phyloP scores from a whole-genome alignment of 2,888 invertebrate genomes.

The Mycalesis mineus region DNA sequence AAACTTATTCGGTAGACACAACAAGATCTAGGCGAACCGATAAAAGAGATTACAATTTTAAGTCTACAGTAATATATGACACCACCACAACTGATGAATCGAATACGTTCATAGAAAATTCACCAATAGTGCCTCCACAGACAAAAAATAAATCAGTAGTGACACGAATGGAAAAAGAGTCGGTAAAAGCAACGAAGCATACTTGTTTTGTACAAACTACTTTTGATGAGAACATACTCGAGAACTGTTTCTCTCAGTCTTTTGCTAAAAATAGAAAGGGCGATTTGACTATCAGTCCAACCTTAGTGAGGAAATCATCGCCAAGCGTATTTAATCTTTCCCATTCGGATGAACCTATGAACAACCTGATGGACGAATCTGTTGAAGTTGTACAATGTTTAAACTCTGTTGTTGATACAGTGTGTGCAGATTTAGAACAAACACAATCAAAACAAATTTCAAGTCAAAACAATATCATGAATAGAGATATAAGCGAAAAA shows the following conservation, averaged over 20 bases:
- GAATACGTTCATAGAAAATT: conserved; percentile 44
- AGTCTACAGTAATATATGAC: conserved; percentile 27
- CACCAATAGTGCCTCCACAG: conserved; percentile 33
- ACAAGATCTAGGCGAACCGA: background rate
- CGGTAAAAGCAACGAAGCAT: background rate
- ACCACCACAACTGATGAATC: conserved; percentile 53
- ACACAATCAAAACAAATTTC: conserved; percentile 35
- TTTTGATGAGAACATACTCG: conserved; percentile 39
- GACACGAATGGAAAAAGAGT: background rate
- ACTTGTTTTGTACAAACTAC: background rate
- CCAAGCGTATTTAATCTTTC: conserved; percentile 43
- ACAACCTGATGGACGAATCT: too few species aligned
- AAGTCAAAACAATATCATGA: conserved; percentile 2
- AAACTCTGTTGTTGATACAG: conserved; percentile 51
- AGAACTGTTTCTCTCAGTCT: conserved; percentile 56
- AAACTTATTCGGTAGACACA: background rate
- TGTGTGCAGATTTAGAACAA: conserved; percentile 47
- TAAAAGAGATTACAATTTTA: conserved; percentile 3
- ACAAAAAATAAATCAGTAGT: conserved; percentile 6
- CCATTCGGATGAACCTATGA: conserved; percentile 28
- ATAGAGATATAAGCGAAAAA: conserved; percentile 3
- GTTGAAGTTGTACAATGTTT: conserved; percentile 51
- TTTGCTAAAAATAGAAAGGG: conserved; percentile 38
- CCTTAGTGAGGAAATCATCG: conserved; percentile 49
- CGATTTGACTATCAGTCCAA: conserved; percentile 48